phyloP scores from a whole-genome alignment of 2,888 invertebrate species.

The Helleia helle region DNA sequence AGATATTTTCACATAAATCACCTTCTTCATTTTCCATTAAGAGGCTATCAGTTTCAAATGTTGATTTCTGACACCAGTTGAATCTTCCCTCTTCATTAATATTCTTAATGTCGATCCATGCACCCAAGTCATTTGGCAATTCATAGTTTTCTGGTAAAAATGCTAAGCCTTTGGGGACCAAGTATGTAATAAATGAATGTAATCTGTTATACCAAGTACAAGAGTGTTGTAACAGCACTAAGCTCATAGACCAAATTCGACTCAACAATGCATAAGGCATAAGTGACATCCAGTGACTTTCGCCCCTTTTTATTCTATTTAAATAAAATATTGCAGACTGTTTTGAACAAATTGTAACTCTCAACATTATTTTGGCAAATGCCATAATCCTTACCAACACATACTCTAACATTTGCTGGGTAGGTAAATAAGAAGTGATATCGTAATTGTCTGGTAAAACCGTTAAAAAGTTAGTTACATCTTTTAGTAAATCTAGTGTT shows the following conservation, averaged over 20 bases:
- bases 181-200: conserved; percentile 39
- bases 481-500: conserved; percentile 53
- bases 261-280: conserved; percentile 70
- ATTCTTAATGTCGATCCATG: conserved; percentile 64
- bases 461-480: conserved; percentile 43
- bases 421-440: conserved; percentile 49
- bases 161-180: conserved; percentile 53
- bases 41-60: conserved; percentile 27
- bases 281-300: conserved; percentile 70
- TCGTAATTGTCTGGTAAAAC: conserved; percentile 38
- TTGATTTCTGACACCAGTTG: conserved; percentile 44
- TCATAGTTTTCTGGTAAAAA: conserved; percentile 60
- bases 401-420: conserved; percentile 74
- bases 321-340: conserved; percentile 65
- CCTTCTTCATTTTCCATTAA: conserved; percentile 34
- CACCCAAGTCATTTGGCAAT: conserved; percentile 56
- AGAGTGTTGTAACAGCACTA: conserved; percentile 55
- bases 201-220: conserved; percentile 68
- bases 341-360: conserved; percentile 60
- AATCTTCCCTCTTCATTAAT: conserved; percentile 51
- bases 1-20: conserved; percentile 40
- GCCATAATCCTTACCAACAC: conserved; percentile 67
- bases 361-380: conserved; percentile 69
- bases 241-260: conserved; percentile 69
- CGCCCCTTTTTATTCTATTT: conserved; percentile 65